Base-by-base conservation (phyloP, 2,113 vertebrate genomes). In the Otocyon megalotis region DNA sequence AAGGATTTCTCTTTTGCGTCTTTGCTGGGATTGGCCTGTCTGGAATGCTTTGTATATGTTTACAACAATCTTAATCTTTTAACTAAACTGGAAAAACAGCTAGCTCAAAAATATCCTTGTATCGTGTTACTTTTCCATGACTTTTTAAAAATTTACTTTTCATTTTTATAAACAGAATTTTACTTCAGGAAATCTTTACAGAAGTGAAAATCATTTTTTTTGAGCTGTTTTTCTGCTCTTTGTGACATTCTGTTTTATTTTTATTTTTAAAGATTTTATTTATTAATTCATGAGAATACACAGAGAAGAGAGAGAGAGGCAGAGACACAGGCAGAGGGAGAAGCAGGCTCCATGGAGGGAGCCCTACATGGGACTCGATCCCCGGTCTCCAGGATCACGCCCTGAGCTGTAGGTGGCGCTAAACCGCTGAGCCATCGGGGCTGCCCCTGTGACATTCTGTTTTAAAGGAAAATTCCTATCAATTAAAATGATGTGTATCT, bases 401-500 rank as follows among this genome's bases (percentile, higher is more conserved):
- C 43, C 43, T 43, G 43, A 43, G 43, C 43, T 43, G 43, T 43
- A 43, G 43, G 7, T 0, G 43, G 43, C 43, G 6, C 43, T 43
- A 43, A 43, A 7, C 43, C 7, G 43, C 43, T 8, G 43, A 43
- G 43, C 43, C 43, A 43, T 7, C 1, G 43, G 43, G 43, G 43
- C 43, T 43, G 43, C 43, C 43, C 43, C 43, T 43, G 43, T 43
- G 43, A 43, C 6, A 43, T 43, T 43, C 43, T 93, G 60, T 97
- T 93, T 97, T 95, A 95, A 97, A 93, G 90, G 85, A 95, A 97
- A 96, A 85, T 94, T 60, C 71, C 82, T 26, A 62, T 88, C 32
- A 96, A 32, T 97, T 94, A 93, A 96, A 94, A 93, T 94, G 43
- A 80, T 91, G 7, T 90, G 50, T 84, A 95, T 88, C 43, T 50